Evolutionary conservation across 2,797 vertebrate genomes (phyloP), one percentile per base, ranked within the genome.

Genomic region (Antennarius maculatus): DNA sequence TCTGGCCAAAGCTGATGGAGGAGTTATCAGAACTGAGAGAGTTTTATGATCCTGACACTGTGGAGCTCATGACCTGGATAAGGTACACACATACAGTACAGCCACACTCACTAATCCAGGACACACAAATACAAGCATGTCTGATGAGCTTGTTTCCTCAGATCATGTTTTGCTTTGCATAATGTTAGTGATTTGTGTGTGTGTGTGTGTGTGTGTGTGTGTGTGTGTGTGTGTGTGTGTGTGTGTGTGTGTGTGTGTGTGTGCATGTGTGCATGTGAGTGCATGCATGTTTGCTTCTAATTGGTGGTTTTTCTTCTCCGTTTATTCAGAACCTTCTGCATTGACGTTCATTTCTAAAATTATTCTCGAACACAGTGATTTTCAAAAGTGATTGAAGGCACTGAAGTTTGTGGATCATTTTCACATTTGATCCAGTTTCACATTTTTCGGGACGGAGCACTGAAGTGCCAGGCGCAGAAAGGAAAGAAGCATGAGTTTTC

Each of bases 41-140:
- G 89, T 99, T 99, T 92, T 97, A 96, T 79, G 97, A 99, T 91
- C 97, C 97, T 61, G 97, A 99, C 88, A 99, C 97, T 3, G 97
- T 98, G 93, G 97, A 97, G 91, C 95, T 99, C 89, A 99, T 98
- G 96, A 94, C 94, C 88, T 99, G 97, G 97, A 99, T 99, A 89
- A 98, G 96, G 97, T 99, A 96, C 73, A 64, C 23, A 43, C 68
- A 73, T 50, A n/a, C 50, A 49, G 45, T 50, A n/a, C 50, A 49
- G 45, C 27, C 52, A 31, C 54, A 57, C 9, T 53, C 67, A 17
- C 54, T 71, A 57, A 80, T 69, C 59, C 80, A 66, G 57, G 69
- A 68, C 81, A 14, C 76, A 55, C 60, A 76, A 56, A 81, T 61
- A 54, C 57, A 81, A 72, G 70, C 55, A 76, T 62, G 84, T 88